Conservation (phyloP, 2,888 invertebrate species). For the Oxytorus armatus region DNA sequence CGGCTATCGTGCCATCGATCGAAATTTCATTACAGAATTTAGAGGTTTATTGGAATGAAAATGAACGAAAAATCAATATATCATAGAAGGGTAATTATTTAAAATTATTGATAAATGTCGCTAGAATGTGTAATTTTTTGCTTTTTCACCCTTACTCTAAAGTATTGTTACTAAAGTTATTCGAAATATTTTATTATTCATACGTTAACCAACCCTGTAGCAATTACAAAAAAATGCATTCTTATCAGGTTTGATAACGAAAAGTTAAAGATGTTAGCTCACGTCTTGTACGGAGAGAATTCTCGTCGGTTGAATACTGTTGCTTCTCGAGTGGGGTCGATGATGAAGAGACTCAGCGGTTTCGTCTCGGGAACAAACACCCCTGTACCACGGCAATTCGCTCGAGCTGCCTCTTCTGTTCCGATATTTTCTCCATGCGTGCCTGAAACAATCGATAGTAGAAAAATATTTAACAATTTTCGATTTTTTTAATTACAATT, state of each 20-base stretch:
- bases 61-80: not conserved
- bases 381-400: slow-evolving; percentile 80
- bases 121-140: no score
- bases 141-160: no score
- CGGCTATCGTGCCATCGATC: not conserved
- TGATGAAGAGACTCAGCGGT: slow-evolving; percentile 80
- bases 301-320: slow-evolving; percentile 79
- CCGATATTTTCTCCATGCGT: slow-evolving; percentile 86
- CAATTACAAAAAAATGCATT: no score
- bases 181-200: not conserved
- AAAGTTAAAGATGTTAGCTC: slow-evolving; percentile 70
- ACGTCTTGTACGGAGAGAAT: slow-evolving; percentile 82
- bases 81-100: not conserved
- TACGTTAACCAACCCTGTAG: no score
- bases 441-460: slow-evolving; percentile 80
- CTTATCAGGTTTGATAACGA: no score
- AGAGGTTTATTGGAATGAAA: not conserved
- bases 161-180: not conserved
- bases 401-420: slow-evolving; percentile 83
- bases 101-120: slow-evolving; percentile 10
- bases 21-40: not conserved
- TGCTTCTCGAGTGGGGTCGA: slow-evolving; percentile 78
- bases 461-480: no score
- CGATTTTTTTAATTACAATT: no score
- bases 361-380: slow-evolving; percentile 79